A percentile compares a stretch with the other conserved stretches of the same genome.
These are phyloP conservation scores for Excalfactoria chinensis DNA, from an alignment of 2,113 vertebrate species.

Conservation along the genomic window DNA sequence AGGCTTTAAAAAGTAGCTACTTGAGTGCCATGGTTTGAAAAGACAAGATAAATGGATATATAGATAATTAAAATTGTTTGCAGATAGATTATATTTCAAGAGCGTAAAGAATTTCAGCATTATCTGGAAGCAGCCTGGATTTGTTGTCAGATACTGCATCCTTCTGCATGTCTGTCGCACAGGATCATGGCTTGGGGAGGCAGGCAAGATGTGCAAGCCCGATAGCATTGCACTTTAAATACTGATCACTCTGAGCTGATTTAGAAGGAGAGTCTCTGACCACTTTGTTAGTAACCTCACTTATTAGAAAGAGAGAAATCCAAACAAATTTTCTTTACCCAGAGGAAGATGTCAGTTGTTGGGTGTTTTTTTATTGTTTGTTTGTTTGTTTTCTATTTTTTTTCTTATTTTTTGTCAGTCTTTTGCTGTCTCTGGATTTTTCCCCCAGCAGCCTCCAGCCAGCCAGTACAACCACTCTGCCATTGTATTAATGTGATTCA, in stretches of 20 bases:
- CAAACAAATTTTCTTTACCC: constrained; percentile 12
- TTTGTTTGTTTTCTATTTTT: background rate
- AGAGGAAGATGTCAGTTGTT: background rate
- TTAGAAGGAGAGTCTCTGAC: constrained; percentile 20
- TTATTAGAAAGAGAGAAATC: constrained; percentile 17
- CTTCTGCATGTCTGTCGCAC: background rate
- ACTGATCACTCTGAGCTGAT: background rate
- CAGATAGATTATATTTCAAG: constrained; percentile 30
- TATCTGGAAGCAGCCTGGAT: constrained; percentile 18
- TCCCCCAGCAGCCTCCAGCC: background rate
- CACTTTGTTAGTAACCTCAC: constrained; percentile 26
- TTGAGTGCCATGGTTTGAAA: background rate
- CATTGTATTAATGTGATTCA: background rate
- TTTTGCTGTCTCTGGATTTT: background rate
- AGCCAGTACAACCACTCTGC: background rate
- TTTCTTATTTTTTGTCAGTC: background rate
- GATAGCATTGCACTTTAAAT: constrained; percentile 33
- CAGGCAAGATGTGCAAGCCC: constrained; percentile 22
- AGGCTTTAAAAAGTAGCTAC: constrained; percentile 9
- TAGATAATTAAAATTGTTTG: constrained; percentile 32
- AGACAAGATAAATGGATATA: background rate
- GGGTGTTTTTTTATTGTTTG: too few relatives aligned
- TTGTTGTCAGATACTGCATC: constrained; percentile 37
- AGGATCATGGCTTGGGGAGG: constrained; percentile 16
- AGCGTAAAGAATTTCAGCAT: background rate